phyloP scores from a whole-genome alignment of 1,140 invertebrate genomes.

The Platorchestia sp. region DNA sequence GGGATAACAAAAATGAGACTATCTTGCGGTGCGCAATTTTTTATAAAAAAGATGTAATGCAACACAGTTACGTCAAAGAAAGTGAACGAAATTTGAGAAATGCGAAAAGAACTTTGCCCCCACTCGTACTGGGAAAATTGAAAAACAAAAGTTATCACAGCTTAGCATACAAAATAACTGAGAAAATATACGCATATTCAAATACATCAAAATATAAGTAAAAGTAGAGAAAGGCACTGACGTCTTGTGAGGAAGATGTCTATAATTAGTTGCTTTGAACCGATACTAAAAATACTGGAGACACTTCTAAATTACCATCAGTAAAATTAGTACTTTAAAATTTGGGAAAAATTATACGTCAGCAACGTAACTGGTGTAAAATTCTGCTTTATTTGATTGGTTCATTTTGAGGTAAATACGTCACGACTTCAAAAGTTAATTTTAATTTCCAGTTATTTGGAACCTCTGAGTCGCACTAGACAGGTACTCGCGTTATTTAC shows the following conservation, averaged over 20 bases:
- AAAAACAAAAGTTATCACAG: background rate
- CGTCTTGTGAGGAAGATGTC: no score
- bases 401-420: no score
- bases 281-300: background rate
- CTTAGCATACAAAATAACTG: background rate
- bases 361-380: background rate
- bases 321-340: background rate
- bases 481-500: background rate
- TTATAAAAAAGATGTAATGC: no score
- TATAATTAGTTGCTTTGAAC: no score
- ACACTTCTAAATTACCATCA: background rate
- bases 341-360: background rate
- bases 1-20: no score
- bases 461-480: background rate
- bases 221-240: background rate
- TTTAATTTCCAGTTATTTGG: no score
- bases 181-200: background rate
- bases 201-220: background rate
- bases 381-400: background rate
- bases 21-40: no score
- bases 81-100: no score
- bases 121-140: no score
- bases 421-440: no score
- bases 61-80: no score
- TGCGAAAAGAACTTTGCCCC: no score